Evolutionary conservation across 2,797 vertebrate genomes (phyloP), one percentile per base, ranked within the genome.

Genomic region (Lemur catta): DNA sequence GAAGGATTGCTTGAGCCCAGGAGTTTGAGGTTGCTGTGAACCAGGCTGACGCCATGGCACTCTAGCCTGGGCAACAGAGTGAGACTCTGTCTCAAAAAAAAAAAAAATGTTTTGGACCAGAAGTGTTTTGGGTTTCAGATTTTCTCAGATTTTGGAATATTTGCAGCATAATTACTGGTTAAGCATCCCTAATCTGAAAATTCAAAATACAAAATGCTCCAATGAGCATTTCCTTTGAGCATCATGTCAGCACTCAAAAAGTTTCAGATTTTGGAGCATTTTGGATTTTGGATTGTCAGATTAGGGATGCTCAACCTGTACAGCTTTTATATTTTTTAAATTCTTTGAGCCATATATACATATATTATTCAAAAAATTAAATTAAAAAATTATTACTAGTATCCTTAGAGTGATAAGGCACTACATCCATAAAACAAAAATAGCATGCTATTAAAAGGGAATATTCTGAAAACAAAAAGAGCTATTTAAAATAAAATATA

Each of bases 381-480:
- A 65, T 74, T 24, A 96, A 88, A 87, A 88, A 91, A 78, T 7
- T 38, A 52, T 59, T 87, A 87, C 26, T 78, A 87, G 63, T 89
- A 61, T 57, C 55, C n/a, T 72, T 85, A 82, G 10, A 85, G 18
- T 85, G 30, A 59, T 72, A 85, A 91, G 72, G 82, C 52, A 33
- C 14, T 91, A 17, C 17, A 84, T 79, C 38, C 24, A 46, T 74
- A 67, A 90, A 95, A 85, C 35, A 91, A 74, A 89, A 95, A 92
- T 26, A 90, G 63, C 35, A 71, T 4, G n/a, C 4, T 63, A 63
- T 75, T 95, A 71, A 78, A 88, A 95, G 10, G 8, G 7, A 74
- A 63, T 76, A 48, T 75, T 87, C 72, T 95, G 48, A 84, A 93
- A 89, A 88, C 17, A 72, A 84, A 89, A 76, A 91, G 13, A 93